A percentile compares a stretch with the other conserved stretches of the same genome.
These are phyloP conservation scores for Leucoraja ocellata DNA, from an alignment of 2,797 vertebrate species.

Conservation along the genomic window DNA sequence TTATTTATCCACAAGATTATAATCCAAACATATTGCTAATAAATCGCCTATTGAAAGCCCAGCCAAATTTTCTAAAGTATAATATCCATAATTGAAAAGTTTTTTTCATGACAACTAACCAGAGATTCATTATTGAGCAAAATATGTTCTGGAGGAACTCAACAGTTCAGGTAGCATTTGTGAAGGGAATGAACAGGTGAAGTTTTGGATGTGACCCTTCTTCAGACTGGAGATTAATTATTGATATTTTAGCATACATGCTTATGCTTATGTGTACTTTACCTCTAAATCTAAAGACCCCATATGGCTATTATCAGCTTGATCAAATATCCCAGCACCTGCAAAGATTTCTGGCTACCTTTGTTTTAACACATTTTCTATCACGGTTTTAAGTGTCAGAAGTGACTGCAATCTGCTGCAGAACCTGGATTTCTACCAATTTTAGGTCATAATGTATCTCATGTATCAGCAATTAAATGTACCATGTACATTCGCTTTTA, in stretches of 20 bases:
- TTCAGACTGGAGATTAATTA: no score
- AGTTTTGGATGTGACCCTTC: no score
- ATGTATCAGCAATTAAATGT: conserved; percentile 12
- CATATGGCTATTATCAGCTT: neutral
- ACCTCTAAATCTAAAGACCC: neutral
- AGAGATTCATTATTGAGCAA: neutral
- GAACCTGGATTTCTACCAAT: neutral
- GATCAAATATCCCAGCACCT: neutral
- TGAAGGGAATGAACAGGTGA: no score
- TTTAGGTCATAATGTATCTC: neutral
- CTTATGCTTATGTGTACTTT: neutral
- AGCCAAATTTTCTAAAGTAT: neutral
- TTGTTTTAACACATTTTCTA: conserved; percentile 14
- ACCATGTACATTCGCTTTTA: neutral
- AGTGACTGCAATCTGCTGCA: neutral
- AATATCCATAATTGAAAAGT: neutral
- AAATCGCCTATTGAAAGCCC: neutral
- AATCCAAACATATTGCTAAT: neutral
- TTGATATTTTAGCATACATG: neutral
- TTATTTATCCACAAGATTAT: neutral
- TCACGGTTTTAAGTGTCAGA: conserved; percentile 13
- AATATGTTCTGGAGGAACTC: no score
- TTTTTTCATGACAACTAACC: neutral
- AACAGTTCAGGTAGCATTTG: no score
- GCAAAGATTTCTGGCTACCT: neutral